Evolutionary conservation across 2,888 invertebrate genomes (phyloP).

Genomic region (Lochmaea crataegi): DNA sequence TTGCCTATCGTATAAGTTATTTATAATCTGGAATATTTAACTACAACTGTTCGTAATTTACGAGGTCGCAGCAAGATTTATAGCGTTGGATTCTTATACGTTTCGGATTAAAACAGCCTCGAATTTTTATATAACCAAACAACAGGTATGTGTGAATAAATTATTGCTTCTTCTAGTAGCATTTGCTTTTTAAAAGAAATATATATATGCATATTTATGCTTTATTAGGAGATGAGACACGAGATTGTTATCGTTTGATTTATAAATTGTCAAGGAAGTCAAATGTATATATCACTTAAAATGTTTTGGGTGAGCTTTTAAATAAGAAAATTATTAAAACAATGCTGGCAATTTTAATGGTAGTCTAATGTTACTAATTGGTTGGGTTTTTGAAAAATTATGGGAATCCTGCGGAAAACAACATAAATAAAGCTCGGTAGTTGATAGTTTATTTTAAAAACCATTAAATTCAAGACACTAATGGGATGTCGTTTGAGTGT

Average conservation of each 20-base stretch:
- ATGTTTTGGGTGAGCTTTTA: conserved; percentile 37
- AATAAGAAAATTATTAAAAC: conserved; percentile 18
- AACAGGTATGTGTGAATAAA: conserved; percentile 63
- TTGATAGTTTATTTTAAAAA: neutral
- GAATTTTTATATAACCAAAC: conserved; percentile 64
- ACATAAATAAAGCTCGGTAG: neutral
- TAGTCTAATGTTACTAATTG: conserved; percentile 17
- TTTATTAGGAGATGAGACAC: conserved; percentile 56
- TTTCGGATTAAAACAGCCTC: conserved; percentile 65
- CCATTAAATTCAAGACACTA: neutral
- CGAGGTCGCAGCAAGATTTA: conserved; percentile 67
- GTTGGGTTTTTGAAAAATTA: neutral
- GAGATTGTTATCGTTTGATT: conserved; percentile 56
- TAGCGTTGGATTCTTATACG: conserved; percentile 65
- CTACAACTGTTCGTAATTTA: conserved; percentile 67
- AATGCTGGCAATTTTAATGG: conserved; percentile 35
- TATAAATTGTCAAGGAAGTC: conserved; percentile 46
- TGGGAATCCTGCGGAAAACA: neutral
- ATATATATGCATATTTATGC: conserved; percentile 57
- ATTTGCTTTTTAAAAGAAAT: conserved; percentile 55
- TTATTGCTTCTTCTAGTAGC: conserved; percentile 58
- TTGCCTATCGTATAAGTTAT: conserved; percentile 64
- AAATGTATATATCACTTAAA: conserved; percentile 44
- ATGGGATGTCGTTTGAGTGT: neutral
- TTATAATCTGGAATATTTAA: conserved; percentile 68